phyloP scores from a whole-genome alignment of 2,113 vertebrate genomes.

The Egretta garzetta region DNA sequence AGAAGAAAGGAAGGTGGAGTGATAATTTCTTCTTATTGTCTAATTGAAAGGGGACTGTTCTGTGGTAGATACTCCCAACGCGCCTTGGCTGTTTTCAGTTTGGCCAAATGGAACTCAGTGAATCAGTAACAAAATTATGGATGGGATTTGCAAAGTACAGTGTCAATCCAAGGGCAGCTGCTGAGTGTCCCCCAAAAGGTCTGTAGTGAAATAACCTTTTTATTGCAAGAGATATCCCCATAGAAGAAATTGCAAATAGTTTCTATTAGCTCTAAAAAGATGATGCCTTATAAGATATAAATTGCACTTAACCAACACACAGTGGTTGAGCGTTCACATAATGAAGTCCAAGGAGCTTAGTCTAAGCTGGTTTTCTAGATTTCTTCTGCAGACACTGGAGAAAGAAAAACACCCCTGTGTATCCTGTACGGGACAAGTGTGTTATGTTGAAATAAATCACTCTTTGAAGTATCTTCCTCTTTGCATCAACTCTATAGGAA shows the following conservation, averaged over 20 bases:
- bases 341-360: not conserved
- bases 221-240: not conserved
- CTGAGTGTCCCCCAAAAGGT: not conserved
- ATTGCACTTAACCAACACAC: not conserved
- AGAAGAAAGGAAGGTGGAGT: not conserved
- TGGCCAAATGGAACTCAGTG: not conserved
- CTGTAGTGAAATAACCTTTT: not conserved
- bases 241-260: not conserved
- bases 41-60: not conserved
- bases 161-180: not conserved
- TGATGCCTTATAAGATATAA: not conserved
- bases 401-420: not conserved
- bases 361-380: not conserved
- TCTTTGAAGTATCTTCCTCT: not conserved
- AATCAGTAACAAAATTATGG: not conserved
- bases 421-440: not conserved
- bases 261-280: not conserved
- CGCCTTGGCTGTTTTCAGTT: not conserved
- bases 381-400: not conserved
- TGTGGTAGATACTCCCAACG: not conserved
- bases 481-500: not conserved
- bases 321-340: not conserved
- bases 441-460: not conserved
- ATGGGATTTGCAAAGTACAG: not conserved
- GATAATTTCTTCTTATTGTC: not conserved